These are phyloP conservation scores for Spondyliosoma cantharus DNA, from an alignment of 2,797 vertebrate species.

Conservation along the genomic window DNA sequence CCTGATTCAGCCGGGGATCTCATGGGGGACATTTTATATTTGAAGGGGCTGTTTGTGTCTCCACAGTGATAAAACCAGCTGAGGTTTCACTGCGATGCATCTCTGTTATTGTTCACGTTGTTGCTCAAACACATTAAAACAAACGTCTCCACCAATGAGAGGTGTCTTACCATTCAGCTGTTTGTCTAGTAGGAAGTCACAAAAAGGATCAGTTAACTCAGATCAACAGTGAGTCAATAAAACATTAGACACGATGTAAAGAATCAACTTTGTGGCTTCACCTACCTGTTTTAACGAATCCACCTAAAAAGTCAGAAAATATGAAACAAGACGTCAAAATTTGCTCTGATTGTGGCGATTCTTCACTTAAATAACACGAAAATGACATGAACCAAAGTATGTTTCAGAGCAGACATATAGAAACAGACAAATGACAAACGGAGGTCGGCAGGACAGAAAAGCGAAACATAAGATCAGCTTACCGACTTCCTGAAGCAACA, in stretches of 20 bases:
- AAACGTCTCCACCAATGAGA: conserved; percentile 8
- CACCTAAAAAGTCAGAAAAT: conserved; percentile 72
- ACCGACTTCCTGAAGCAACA: conserved; percentile 85
- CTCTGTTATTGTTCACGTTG: background rate
- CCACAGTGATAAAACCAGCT: no score
- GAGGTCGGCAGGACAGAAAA: background rate
- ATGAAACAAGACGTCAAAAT: conserved; percentile 1
- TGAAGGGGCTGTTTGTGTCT: no score
- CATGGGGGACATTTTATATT: no score
- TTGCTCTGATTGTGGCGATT: background rate
- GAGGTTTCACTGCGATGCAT: conserved; percentile 3
- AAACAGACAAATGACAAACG: background rate
- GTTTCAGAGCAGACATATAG: background rate
- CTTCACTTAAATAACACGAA: background rate
- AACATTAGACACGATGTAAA: background rate
- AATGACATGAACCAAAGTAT: background rate
- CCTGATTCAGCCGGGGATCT: no score
- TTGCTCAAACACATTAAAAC: conserved; percentile 52
- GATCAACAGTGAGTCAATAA: background rate
- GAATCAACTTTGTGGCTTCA: background rate
- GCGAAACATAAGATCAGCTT: conserved; percentile 56
- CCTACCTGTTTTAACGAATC: conserved; percentile 83
- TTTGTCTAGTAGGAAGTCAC: conserved; percentile 68
- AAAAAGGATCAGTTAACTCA: conserved; percentile 22
- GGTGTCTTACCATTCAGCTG: conserved; percentile 78